These are phyloP conservation scores for Apamea crenata DNA, from an alignment of 2,888 invertebrate species.

Conservation along the genomic window DNA sequence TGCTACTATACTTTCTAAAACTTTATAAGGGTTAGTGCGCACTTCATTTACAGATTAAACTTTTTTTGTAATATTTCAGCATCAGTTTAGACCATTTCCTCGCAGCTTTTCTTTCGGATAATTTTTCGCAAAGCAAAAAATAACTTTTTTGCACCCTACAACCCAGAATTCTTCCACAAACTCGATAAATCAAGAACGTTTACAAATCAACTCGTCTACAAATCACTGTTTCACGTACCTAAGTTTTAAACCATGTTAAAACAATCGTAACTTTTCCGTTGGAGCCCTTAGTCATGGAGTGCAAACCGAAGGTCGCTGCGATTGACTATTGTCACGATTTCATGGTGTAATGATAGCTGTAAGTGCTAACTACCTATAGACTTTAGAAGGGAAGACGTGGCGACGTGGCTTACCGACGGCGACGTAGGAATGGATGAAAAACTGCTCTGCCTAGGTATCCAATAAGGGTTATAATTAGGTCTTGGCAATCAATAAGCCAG, in stretches of 20 bases:
- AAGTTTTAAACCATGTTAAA: constrained; percentile 3
- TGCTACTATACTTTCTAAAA: constrained; percentile 53
- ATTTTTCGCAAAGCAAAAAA: background rate
- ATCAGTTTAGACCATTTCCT: background rate
- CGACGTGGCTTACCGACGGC: background rate
- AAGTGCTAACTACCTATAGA: constrained; percentile 42
- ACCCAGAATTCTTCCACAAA: background rate
- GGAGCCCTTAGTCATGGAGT: constrained; percentile 51
- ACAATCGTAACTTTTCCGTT: constrained; percentile 32
- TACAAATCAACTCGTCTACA: background rate
- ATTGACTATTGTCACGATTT: constrained; percentile 62
- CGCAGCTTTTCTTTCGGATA: background rate
- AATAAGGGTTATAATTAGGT: no score
- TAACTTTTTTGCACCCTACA: background rate
- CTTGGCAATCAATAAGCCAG: background rate
- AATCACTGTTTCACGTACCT: no score
- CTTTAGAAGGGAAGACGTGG: constrained; percentile 58
- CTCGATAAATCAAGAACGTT: background rate
- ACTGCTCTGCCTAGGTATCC: background rate
- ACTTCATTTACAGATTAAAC: background rate
- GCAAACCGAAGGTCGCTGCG: constrained; percentile 59
- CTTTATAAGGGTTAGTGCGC: background rate
- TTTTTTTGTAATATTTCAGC: background rate
- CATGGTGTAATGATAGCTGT: constrained; percentile 58
- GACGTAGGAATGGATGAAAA: background rate